Conservation (phyloP, 1,140 invertebrate genomes). For the Hetaerina americana region DNA sequence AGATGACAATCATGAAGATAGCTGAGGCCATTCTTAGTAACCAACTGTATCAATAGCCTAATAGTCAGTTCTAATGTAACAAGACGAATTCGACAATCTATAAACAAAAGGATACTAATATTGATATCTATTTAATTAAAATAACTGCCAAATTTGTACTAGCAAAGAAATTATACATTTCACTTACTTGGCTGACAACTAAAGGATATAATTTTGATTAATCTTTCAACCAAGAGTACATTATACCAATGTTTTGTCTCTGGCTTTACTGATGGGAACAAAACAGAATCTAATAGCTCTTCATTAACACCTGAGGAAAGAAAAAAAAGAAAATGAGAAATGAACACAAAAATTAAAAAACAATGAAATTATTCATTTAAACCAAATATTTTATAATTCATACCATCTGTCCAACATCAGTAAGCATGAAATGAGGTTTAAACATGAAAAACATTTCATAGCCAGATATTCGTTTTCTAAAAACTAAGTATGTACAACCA, state of each 20-base stretch:
- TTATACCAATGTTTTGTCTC: slow-evolving; percentile 48
- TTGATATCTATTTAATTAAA: not conserved
- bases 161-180: slow-evolving; percentile 7
- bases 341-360: not conserved
- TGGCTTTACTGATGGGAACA: slow-evolving; percentile 33
- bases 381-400: slow-evolving; percentile 2
- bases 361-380: slow-evolving; percentile 1
- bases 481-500: too few relatives aligned
- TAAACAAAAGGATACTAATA: slow-evolving; percentile 11
- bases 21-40: slow-evolving; percentile 36
- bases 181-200: slow-evolving; percentile 66
- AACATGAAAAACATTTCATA: not conserved
- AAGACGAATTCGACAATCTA: slow-evolving; percentile 68
- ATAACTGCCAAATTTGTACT: slow-evolving; percentile 2
- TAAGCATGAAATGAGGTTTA: not conserved
- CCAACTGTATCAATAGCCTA: slow-evolving; percentile 53
- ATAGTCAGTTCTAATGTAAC: slow-evolving; percentile 84
- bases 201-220: slow-evolving; percentile 63
- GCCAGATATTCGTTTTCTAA: too few relatives aligned
- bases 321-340: slow-evolving; percentile 10
- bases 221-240: slow-evolving; percentile 57
- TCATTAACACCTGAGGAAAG: slow-evolving; percentile 51
- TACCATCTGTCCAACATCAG: slow-evolving; percentile 9
- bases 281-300: slow-evolving; percentile 53
- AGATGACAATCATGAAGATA: slow-evolving; percentile 48